Conservation (phyloP, 2,113 vertebrate genomes). For the Egretta garzetta region DNA sequence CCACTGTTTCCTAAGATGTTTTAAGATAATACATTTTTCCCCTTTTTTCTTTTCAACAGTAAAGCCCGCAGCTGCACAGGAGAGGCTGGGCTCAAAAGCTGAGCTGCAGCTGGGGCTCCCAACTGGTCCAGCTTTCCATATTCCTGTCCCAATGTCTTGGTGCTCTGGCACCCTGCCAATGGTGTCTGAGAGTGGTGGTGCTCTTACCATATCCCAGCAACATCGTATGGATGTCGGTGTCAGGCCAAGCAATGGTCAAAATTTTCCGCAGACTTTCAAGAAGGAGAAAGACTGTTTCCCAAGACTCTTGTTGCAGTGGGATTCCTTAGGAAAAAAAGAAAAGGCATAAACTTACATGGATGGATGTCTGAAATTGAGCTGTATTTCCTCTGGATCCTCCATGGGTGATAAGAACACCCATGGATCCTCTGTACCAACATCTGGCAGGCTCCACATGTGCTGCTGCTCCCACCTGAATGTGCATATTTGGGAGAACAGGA, state of each 20-base stretch:
- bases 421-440: neutral
- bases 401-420: fast-evolving
- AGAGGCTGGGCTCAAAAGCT: neutral
- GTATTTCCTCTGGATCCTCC: neutral
- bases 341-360: fast-evolving
- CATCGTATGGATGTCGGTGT: fast-evolving
- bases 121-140: neutral
- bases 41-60: neutral
- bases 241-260: neutral
- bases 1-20: neutral
- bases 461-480: neutral
- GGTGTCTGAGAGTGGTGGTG: fast-evolving
- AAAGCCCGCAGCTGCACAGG: neutral
- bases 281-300: neutral
- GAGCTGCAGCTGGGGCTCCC: fast-evolving
- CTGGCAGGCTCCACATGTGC: fast-evolving
- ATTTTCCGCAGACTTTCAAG: neutral
- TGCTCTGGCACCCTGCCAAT: neutral
- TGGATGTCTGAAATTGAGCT: neutral
- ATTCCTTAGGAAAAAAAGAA: neutral
- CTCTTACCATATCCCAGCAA: neutral
- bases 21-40: neutral
- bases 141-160: neutral
- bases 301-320: neutral
- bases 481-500: fast-evolving